Conservation (phyloP, 1,140 invertebrate genomes). For the Monomorium pharaonis region DNA sequence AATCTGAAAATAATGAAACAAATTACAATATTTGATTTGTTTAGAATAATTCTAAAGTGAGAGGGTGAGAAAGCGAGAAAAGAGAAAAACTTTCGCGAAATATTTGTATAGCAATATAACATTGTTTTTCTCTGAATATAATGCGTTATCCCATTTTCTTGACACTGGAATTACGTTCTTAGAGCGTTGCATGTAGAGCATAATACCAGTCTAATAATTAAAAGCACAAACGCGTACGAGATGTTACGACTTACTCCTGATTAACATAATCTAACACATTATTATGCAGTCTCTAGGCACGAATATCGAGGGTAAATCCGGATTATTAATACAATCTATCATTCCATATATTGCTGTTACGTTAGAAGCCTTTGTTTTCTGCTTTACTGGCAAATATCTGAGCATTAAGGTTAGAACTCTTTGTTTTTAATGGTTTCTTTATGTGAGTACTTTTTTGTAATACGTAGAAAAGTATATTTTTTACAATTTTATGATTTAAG, state of each 20-base stretch:
- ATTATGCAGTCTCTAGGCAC: slow-evolving; percentile 23
- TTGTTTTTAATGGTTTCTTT: neutral
- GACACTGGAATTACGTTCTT: neutral
- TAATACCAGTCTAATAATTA: slow-evolving; percentile 2
- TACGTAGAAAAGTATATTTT: neutral
- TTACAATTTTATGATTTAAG: neutral
- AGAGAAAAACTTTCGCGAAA: neutral
- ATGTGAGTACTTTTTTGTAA: neutral
- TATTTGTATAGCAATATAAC: neutral
- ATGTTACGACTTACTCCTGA: neutral
- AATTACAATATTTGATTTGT: neutral
- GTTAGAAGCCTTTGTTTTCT: slow-evolving; percentile 62
- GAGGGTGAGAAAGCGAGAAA: no score
- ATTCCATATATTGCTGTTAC: slow-evolving; percentile 48
- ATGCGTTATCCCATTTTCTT: neutral
- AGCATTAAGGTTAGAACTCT: slow-evolving; percentile 31
- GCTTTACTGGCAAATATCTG: slow-evolving; percentile 57
- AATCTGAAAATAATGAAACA: neutral
- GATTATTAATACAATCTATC: slow-evolving; percentile 4
- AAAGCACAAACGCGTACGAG: neutral
- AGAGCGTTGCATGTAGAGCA: neutral
- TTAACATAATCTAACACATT: slow-evolving; percentile 18
- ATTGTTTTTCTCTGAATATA: neutral
- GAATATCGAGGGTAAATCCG: neutral
- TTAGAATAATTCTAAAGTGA: neutral